Evolutionary conservation across 2,888 invertebrate genomes (phyloP).

Genomic region (Cerastis leucographa): DNA sequence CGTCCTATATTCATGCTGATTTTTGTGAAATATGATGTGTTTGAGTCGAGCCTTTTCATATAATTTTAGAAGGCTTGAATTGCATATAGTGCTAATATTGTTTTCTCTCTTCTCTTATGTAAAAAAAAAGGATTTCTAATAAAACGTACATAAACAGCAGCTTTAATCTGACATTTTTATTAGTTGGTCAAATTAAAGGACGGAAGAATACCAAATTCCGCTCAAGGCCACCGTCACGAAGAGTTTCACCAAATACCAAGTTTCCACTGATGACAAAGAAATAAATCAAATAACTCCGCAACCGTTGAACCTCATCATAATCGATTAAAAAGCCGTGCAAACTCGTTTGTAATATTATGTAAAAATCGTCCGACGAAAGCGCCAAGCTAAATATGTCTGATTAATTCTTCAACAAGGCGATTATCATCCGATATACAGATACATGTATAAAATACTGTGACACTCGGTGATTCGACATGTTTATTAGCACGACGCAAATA

Average conservation of each 20-base stretch:
- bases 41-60: neutral
- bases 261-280: constrained; percentile 28
- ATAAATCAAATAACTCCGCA: constrained; percentile 45
- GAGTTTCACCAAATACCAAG: constrained; percentile 4
- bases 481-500: constrained; percentile 78
- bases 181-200: too few species aligned
- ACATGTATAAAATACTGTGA: constrained; percentile 66
- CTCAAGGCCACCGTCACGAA: neutral
- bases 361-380: constrained; percentile 54
- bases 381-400: constrained; percentile 65
- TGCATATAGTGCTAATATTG: neutral
- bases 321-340: constrained; percentile 34
- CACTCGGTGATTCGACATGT: constrained; percentile 73
- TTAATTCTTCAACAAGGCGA: constrained; percentile 73
- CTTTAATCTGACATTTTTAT: neutral
- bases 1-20: constrained; percentile 23
- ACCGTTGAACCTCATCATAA: constrained; percentile 43
- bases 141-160: neutral
- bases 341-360: constrained; percentile 58
- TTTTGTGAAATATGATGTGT: constrained; percentile 8
- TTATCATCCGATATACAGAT: constrained; percentile 75
- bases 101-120: neutral
- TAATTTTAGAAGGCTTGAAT: neutral
- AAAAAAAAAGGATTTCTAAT: neutral
- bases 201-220: neutral